A percentile compares a stretch with the other conserved stretches of the same genome.
These are phyloP conservation scores for Ennomos erosarius DNA, from an alignment of 2,888 invertebrate genomes.

Conservation along the genomic window DNA sequence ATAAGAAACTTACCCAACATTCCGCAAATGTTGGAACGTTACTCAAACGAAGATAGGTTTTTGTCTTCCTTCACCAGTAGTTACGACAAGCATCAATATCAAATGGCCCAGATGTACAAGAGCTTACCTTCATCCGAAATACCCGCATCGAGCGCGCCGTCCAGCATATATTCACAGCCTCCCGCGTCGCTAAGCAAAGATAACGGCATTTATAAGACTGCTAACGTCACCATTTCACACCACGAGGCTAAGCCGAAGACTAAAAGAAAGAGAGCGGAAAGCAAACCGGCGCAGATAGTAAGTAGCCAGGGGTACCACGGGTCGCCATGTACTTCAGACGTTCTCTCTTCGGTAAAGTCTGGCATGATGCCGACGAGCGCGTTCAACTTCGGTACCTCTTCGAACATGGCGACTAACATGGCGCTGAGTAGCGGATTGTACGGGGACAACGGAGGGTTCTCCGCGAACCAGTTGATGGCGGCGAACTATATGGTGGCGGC, in stretches of 20 bases:
- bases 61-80: constrained; percentile 77
- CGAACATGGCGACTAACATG: constrained; percentile 86
- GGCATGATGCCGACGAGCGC: constrained; percentile 93
- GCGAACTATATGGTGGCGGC: constrained; percentile 81
- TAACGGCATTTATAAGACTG: constrained; percentile 63
- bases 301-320: constrained; percentile 83
- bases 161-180: constrained; percentile 70
- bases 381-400: constrained; percentile 92
- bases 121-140: constrained; percentile 67
- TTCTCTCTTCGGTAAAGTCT: constrained; percentile 69
- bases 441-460: constrained; percentile 87
- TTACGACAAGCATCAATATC: constrained; percentile 86
- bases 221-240: constrained; percentile 52
- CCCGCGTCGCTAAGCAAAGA: constrained; percentile 68
- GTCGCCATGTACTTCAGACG: constrained; percentile 85
- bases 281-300: constrained; percentile 59
- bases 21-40: constrained; percentile 86
- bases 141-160: constrained; percentile 62
- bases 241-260: constrained; percentile 65
- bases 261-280: constrained; percentile 70
- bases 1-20: constrained; percentile 84
- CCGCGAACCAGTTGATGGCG: constrained; percentile 87
- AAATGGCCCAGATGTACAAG: constrained; percentile 86
- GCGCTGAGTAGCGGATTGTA: constrained; percentile 84
- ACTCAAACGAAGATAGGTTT: constrained; percentile 83